These are phyloP conservation scores for Hippocampus guttulatus DNA, from an alignment of 2,113 vertebrate genomes.

Conservation along the genomic window DNA sequence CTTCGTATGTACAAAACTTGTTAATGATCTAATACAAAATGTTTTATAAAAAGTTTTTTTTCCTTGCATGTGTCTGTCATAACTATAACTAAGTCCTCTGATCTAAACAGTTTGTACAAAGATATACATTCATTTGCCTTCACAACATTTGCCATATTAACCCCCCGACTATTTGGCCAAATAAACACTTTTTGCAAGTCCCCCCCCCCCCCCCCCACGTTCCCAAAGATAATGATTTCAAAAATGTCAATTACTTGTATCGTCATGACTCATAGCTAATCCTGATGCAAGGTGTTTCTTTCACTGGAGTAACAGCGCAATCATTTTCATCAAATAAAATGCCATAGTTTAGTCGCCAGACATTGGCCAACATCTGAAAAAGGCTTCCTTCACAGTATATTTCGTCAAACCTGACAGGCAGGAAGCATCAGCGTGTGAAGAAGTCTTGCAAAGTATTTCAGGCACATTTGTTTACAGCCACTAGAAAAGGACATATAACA, in stretches of 20 bases:
- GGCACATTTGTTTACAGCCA: conserved; percentile 62
- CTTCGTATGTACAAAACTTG: conserved; percentile 98
- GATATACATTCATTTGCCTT: conserved; percentile 91
- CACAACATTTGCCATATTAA: conserved; percentile 71
- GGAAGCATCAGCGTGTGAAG: conserved; percentile 41
- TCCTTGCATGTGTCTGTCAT: conserved; percentile 73
- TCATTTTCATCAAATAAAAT: conserved; percentile 26
- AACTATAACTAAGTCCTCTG: conserved; percentile 85
- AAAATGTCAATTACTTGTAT: conserved; percentile 21
- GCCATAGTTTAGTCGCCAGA: conserved; percentile 46
- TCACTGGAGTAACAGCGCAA: conserved; percentile 3
- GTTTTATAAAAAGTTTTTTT: conserved; percentile 94
- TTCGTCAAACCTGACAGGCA: conserved; percentile 36
- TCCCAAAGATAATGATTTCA: neutral
- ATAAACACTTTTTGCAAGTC: conserved; percentile 14
- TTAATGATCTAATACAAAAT: conserved; percentile 99
- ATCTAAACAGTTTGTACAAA: conserved; percentile 85
- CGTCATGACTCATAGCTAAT: conserved; percentile 20
- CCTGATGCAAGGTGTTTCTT: neutral
- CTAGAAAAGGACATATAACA: conserved; percentile 55
- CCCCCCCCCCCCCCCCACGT: neutral
- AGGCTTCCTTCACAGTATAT: conserved; percentile 49
- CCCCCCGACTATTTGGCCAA: conserved; percentile 33
- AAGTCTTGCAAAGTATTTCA: conserved; percentile 55
- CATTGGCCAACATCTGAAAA: conserved; percentile 24